Evolutionary conservation across 2,113 vertebrate species (phyloP).

Genomic region (Microtus richardsoni): DNA sequence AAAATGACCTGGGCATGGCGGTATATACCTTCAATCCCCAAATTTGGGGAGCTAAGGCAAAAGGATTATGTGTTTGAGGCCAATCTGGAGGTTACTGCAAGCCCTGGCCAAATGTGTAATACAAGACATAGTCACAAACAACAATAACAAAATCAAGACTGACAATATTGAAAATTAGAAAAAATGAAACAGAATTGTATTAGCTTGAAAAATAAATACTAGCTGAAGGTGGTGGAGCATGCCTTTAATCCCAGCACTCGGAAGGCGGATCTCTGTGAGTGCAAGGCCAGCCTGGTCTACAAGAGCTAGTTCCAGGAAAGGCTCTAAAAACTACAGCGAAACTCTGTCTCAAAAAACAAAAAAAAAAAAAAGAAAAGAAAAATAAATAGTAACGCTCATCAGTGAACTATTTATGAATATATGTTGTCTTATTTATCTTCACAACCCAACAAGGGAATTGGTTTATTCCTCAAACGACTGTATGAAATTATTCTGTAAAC

Average conservation of each 20-base stretch:
- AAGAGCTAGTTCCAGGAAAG: too few relatives aligned
- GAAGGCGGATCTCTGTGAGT: too few relatives aligned
- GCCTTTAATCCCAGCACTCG: too few relatives aligned
- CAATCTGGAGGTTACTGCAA: neutral
- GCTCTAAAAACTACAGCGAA: too few relatives aligned
- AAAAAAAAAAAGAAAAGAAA: too few relatives aligned
- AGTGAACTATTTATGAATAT: neutral
- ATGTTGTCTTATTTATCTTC: constrained; percentile 15
- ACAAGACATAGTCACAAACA: neutral
- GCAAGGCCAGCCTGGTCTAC: too few relatives aligned
- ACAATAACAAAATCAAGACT: neutral
- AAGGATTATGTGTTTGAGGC: neutral
- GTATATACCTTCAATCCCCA: neutral
- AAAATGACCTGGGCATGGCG: neutral
- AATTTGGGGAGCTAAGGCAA: neutral
- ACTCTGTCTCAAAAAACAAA: too few relatives aligned
- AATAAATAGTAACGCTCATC: neutral
- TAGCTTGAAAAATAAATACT: neutral
- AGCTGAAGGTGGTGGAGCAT: rapidly evolving
- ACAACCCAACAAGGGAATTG: neutral
- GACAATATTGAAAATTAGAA: neutral
- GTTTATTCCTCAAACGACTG: neutral
- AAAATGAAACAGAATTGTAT: neutral
- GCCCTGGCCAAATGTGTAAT: neutral
- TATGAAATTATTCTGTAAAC: constrained; percentile 3